Conservation (phyloP, 2,113 vertebrate species). For the Dissostichus mawsoni region DNA sequence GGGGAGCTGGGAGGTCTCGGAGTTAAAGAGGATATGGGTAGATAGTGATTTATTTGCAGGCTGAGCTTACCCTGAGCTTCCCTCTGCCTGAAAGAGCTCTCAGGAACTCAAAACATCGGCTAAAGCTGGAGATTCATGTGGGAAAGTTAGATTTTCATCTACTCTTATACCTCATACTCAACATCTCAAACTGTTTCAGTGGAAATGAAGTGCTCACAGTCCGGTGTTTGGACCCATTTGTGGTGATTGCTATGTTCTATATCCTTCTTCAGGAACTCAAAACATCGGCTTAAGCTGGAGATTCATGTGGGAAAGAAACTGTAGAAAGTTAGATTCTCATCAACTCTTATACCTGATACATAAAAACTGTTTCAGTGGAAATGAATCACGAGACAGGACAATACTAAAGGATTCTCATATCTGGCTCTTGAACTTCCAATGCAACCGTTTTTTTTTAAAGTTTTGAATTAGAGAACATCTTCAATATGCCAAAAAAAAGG, state of each 20-base stretch:
- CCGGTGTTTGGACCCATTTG: background rate
- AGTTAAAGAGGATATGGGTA: constrained; percentile 44
- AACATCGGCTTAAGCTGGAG: too few species aligned
- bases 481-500: too few species aligned
- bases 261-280: background rate
- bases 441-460: too few species aligned
- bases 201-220: background rate
- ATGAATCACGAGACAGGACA: background rate
- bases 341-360: background rate
- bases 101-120: constrained; percentile 24
- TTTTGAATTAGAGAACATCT: too few species aligned
- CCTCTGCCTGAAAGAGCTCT: constrained; percentile 43
- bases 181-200: background rate
- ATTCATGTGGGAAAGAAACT: constrained; percentile 46
- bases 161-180: background rate
- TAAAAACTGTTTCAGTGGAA: background rate
- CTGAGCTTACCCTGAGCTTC: constrained; percentile 66
- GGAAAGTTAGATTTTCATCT: constrained; percentile 3
- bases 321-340: constrained; percentile 8
- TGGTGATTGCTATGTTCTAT: background rate
- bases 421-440: background rate
- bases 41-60: constrained; percentile 68
- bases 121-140: constrained; percentile 28
- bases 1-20: constrained; percentile 60
- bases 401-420: background rate